Evolutionary conservation across 2,888 invertebrate genomes (phyloP), one percentile per base, ranked within the genome.

Genomic region (Ceramica pisi): DNA sequence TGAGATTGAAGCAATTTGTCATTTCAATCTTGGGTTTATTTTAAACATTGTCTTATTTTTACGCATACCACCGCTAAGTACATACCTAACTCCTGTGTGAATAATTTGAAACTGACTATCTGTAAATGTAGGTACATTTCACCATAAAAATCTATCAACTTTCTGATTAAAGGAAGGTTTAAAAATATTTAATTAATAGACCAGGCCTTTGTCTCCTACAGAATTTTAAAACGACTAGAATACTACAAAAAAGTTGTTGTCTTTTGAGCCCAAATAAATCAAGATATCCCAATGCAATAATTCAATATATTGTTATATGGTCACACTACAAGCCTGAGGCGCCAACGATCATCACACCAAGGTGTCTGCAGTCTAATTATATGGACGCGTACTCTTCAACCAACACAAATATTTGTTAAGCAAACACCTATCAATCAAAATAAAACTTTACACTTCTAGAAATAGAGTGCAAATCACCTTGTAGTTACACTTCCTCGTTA

Each of bases 361-460:
- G 95, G 95, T 95, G 95, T 96, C 94, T 94, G 94, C 87, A 86
- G 83, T 88, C 92, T 95, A 96, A 96, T 95, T 94, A 95, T 94
- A 95, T 92, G 88, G 91, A 88, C 88, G 89, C 91, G 92, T 62
- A 94, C 93, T 93, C 92, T 90, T 91, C 85, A 64, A 87, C 90
- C 85, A 93, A 91, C 89, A 87, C 93, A 93, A 94, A 93, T 94
- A 93, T 93, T 93, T 93, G 92, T 90, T 90, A 86, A 86, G 71
- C 51, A 26, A 65, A 23, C 64, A 89, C 88, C 88, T 86, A 84
- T 80, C 67, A 69, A 87, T 62, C 50, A 53, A 91, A 83, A 83
- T 67, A 62, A 65, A 70, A 89, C 90, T 80, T 75, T 87, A 87
- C 60, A 0, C 0, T 0, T 0, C 67, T 65, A 66, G 2, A 16